These are phyloP conservation scores for Unio delphinus DNA, from an alignment of 2,888 invertebrate genomes.

Conservation along the genomic window DNA sequence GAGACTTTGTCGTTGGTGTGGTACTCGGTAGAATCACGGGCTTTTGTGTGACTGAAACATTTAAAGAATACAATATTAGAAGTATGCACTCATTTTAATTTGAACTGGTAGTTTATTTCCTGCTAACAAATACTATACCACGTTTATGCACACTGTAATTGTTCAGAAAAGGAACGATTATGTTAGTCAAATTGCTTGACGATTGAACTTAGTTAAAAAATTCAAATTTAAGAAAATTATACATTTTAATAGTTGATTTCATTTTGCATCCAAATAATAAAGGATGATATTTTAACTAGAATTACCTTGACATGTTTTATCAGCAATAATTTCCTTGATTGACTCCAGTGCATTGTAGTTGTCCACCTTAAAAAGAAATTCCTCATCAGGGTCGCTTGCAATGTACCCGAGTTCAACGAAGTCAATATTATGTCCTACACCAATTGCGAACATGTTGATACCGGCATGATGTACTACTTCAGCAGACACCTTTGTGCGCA, in stretches of 20 bases:
- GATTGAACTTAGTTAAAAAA: background rate
- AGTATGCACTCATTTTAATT: too few species aligned
- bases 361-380: slow-evolving; percentile 47
- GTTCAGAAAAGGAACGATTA: too few species aligned
- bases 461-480: slow-evolving; percentile 33
- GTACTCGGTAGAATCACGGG: slow-evolving; percentile 7
- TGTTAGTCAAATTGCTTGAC: too few species aligned
- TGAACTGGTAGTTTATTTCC: too few species aligned
- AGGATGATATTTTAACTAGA: background rate
- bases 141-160: too few species aligned
- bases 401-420: slow-evolving; percentile 44
- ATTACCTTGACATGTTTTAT: slow-evolving; percentile 52
- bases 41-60: slow-evolving; percentile 10
- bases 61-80: too few species aligned
- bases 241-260: background rate
- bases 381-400: slow-evolving; percentile 42
- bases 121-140: too few species aligned
- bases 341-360: slow-evolving; percentile 40
- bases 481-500: slow-evolving; percentile 45
- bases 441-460: slow-evolving; percentile 56
- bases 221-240: background rate
- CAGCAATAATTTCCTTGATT: slow-evolving; percentile 42
- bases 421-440: slow-evolving; percentile 48
- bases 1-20: slow-evolving; percentile 12
- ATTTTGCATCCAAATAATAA: background rate